These are phyloP conservation scores for Drosophila infuscata DNA, from an alignment of 2,888 invertebrate species.

Conservation along the genomic window DNA sequence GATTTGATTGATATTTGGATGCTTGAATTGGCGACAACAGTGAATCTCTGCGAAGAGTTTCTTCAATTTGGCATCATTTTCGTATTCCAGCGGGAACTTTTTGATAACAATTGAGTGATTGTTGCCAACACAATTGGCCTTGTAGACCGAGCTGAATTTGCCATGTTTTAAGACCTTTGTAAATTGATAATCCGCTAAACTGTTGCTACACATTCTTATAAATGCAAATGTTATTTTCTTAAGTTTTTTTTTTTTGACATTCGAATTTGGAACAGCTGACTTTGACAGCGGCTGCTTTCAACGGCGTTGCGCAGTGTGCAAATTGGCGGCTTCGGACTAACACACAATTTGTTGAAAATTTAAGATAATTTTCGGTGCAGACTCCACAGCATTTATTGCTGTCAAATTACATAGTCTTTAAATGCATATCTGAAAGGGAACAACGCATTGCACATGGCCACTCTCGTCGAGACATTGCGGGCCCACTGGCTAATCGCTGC, in stretches of 20 bases:
- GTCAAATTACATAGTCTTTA: constrained; percentile 15
- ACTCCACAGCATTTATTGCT: constrained; percentile 29
- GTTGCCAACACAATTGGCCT: constrained; percentile 89
- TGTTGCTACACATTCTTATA: constrained; percentile 86
- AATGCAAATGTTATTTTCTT: constrained; percentile 12
- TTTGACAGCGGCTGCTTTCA: constrained; percentile 7
- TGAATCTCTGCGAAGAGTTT: constrained; percentile 91
- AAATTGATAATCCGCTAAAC: constrained; percentile 89
- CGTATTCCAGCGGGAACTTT: constrained; percentile 90
- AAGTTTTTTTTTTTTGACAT: constrained; percentile 6
- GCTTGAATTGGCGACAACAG: constrained; percentile 91
- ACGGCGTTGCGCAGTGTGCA: constrained; percentile 18
- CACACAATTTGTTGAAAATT: constrained; percentile 9
- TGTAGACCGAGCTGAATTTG: constrained; percentile 88
- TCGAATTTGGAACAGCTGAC: constrained; percentile 33
- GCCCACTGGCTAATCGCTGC: constrained; percentile 89
- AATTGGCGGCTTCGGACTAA: constrained; percentile 21
- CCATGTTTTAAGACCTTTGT: constrained; percentile 90
- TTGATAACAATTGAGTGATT: constrained; percentile 91
- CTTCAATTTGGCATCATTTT: constrained; percentile 87
- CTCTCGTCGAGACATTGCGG: constrained; percentile 79
- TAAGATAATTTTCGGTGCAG: constrained; percentile 10
- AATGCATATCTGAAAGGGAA: constrained; percentile 24
- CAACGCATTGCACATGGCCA: constrained; percentile 51
- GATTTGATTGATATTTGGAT: constrained; percentile 91